Conservation (phyloP, 2,797 vertebrate species). For the Microctenopoma steveboyesi region DNA sequence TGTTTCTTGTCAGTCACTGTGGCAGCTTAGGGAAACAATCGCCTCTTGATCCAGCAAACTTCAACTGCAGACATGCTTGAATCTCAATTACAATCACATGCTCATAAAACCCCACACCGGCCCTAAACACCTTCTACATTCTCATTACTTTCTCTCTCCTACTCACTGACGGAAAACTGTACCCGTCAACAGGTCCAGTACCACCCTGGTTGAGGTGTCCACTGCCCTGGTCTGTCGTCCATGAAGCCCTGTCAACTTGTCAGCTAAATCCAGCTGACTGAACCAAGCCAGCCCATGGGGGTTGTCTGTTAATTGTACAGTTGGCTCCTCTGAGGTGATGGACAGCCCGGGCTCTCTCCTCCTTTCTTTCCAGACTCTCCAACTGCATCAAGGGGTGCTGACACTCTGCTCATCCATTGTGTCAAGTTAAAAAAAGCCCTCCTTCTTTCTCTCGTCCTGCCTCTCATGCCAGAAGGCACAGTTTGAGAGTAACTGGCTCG, state of each 20-base stretch:
- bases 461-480: conserved; percentile 45
- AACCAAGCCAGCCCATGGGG: conserved; percentile 53
- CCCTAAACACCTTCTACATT: conserved; percentile 42
- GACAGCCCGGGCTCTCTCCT: conserved; percentile 39
- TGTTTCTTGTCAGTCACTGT: conserved; percentile 67
- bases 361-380: conserved; percentile 52
- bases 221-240: conserved; percentile 52
- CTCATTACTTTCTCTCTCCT: not conserved
- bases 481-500: conserved; percentile 65
- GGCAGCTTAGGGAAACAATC: conserved; percentile 57
- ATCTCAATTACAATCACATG: conserved; percentile 62
- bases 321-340: conserved; percentile 49
- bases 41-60: conserved; percentile 51
- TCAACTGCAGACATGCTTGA: conserved; percentile 54
- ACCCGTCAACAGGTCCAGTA: conserved; percentile 63
- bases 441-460: conserved; percentile 28
- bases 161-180: conserved; percentile 22
- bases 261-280: conserved; percentile 57
- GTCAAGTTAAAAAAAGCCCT: conserved; percentile 62
- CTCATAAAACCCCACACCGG: conserved; percentile 46
- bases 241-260: conserved; percentile 57
- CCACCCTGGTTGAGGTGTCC: conserved; percentile 32
- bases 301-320: conserved; percentile 51
- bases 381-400: conserved; percentile 55
- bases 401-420: conserved; percentile 60